Conservation (phyloP, 1,140 invertebrate species). For the Tetramorium alpestre region DNA sequence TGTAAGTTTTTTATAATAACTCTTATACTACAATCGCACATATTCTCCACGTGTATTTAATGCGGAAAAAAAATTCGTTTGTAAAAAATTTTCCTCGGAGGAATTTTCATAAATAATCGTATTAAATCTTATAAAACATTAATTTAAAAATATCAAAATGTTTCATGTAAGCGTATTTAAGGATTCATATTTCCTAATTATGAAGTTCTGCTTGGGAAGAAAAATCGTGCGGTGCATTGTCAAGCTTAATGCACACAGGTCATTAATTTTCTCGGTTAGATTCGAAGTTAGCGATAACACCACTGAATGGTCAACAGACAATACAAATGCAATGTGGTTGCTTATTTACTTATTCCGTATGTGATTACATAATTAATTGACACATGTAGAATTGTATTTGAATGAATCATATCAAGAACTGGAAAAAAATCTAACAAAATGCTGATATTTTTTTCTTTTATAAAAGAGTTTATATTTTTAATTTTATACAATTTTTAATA, state of each 20-base stretch:
- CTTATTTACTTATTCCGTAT: neutral
- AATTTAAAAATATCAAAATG: neutral
- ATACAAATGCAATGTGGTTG: neutral
- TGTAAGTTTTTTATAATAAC: neutral
- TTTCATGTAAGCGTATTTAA: neutral
- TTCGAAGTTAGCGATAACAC: conserved; percentile 14
- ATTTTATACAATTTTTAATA: no score
- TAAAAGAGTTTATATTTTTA: no score
- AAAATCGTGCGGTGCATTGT: conserved; percentile 1
- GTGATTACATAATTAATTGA: conserved; percentile 1
- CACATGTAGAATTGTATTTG: neutral
- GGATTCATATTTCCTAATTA: neutral
- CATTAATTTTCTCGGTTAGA: conserved; percentile 4
- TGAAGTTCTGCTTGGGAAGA: neutral
- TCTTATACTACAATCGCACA: neutral
- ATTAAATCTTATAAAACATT: neutral
- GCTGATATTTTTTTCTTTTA: no score
- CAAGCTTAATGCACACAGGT: neutral
- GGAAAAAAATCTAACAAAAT: no score
- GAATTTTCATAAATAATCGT: neutral
- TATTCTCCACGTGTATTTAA: neutral
- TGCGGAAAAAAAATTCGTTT: neutral
- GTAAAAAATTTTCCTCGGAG: neutral
- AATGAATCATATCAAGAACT: neutral
- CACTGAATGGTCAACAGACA: neutral